A percentile compares a stretch with the other conserved stretches of the same genome.
These are phyloP conservation scores for Anneissia japonica DNA, from an alignment of 35 echinoderm and acorn worm genomes.

Conservation along the genomic window DNA sequence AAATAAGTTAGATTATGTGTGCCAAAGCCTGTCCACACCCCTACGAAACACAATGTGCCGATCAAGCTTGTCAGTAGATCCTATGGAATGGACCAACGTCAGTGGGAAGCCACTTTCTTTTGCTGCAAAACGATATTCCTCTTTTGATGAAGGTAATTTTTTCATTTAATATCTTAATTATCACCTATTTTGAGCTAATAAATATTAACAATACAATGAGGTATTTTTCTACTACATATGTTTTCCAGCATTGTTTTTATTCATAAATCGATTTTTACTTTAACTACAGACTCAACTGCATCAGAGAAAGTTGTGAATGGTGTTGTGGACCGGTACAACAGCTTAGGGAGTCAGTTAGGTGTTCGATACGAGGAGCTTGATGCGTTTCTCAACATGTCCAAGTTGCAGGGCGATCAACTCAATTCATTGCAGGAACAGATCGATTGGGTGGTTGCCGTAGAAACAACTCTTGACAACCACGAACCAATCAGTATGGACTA, in stretches of 20 bases:
- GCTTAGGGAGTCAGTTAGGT: constrained; percentile 63
- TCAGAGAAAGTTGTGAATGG: constrained; percentile 22
- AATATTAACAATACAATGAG: too few species aligned
- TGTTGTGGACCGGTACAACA: constrained; percentile 63
- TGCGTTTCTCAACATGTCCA: constrained; percentile 80
- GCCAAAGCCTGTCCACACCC: constrained; percentile 35
- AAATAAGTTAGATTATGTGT: constrained; percentile 54
- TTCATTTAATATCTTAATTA: too few species aligned
- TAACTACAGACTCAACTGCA: background rate
- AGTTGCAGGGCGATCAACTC: constrained; percentile 59
- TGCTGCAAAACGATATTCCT: background rate
- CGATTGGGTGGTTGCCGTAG: constrained; percentile 66
- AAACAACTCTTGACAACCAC: constrained; percentile 62
- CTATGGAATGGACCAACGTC: background rate
- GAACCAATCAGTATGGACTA: constrained; percentile 75
- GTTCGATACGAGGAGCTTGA: constrained; percentile 84
- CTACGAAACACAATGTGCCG: constrained; percentile 48
- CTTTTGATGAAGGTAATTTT: background rate
- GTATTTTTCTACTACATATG: too few species aligned
- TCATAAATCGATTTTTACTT: background rate
- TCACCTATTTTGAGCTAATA: too few species aligned
- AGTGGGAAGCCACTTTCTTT: background rate
- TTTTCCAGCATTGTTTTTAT: too few species aligned
- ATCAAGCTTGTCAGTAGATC: constrained; percentile 49
- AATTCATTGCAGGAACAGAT: constrained; percentile 51